Evolutionary conservation across 2,797 vertebrate genomes (phyloP), one percentile per base, ranked within the genome.

Genomic region (Muscicapa striata): DNA sequence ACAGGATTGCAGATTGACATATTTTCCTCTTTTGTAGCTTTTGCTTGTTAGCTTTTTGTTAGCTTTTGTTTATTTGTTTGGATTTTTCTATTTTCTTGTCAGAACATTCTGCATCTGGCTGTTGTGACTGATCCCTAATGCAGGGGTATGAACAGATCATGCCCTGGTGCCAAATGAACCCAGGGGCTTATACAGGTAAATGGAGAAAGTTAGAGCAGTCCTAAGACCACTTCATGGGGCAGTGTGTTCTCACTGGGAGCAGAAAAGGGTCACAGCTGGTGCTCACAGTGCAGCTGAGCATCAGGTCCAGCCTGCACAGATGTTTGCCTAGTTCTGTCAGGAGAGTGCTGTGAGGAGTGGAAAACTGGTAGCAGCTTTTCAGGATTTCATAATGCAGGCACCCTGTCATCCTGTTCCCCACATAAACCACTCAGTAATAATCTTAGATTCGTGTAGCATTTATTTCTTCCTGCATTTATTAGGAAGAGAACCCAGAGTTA

Each of bases 361-460:
- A 34, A 83, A 83, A 41, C 48, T 26, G 17, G 34, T 62, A 36
- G 55, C 46, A 40, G 38, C 10, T 74, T 89, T 55, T 64, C 32
- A 57, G 14, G 18, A 21, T 77, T 18, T 89, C 17, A 2, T 40
- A 11, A 11, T 74, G 18, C 49, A 48, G 27, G 2, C 17, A 45
- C 9, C 15, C 36, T 68, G 9, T 13, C 2, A 0, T 55, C 26
- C 63, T 52, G 27, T 52, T 41, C n/a, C 6, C 6, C 27, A 41
- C 26, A 41, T 57, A 61, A 75, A 61, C 26, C n/a, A 48, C 27
- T 59, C 9, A 5, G 6, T 17, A 14, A 0, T 17, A 5, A 62
- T 45, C 52, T 76, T 52, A 69, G 46, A 43, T 54, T 30, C 0
- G 0, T n/a, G 15, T 26, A 41, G 34, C 20, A 23, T 27, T 85